Evolutionary conservation across 2,888 invertebrate genomes (phyloP).

Genomic region (Rotaria macrura): DNA sequence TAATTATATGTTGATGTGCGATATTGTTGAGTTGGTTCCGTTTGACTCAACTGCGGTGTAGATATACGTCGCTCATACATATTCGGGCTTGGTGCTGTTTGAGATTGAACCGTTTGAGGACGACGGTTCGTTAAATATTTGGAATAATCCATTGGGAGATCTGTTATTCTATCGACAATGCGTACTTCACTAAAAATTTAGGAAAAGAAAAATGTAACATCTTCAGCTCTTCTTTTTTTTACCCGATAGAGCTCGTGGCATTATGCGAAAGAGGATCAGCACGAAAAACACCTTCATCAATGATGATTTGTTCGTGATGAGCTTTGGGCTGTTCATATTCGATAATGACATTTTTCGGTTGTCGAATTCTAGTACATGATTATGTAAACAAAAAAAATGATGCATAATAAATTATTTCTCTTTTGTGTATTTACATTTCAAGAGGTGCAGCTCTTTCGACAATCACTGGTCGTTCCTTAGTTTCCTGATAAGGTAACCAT

Average conservation of each 20-base stretch:
- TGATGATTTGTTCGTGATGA: conserved; percentile 7
- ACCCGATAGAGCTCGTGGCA: background rate
- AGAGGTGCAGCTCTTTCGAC: background rate
- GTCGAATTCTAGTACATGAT: background rate
- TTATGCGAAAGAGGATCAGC: background rate
- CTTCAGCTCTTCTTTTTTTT: background rate
- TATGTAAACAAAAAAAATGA: background rate
- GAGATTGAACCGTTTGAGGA: background rate
- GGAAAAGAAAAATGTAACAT: background rate
- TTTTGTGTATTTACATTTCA: background rate
- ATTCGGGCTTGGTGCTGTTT: background rate
- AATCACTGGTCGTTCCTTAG: conserved; percentile 2
- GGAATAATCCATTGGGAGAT: background rate
- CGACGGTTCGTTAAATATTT: conserved; percentile 13
- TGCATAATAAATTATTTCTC: no score
- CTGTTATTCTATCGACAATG: conserved; percentile 1
- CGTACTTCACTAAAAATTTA: background rate
- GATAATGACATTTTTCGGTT: conserved; percentile 6
- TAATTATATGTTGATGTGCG: background rate
- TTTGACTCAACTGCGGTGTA: background rate
- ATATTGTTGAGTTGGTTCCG: background rate
- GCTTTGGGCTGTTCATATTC: conserved; percentile 5
- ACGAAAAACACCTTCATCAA: conserved; percentile 20
- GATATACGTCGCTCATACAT: background rate
- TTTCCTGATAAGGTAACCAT: conserved; percentile 18